Base-by-base conservation (phyloP, 2,888 invertebrate genomes). In the Molorchus minor region DNA sequence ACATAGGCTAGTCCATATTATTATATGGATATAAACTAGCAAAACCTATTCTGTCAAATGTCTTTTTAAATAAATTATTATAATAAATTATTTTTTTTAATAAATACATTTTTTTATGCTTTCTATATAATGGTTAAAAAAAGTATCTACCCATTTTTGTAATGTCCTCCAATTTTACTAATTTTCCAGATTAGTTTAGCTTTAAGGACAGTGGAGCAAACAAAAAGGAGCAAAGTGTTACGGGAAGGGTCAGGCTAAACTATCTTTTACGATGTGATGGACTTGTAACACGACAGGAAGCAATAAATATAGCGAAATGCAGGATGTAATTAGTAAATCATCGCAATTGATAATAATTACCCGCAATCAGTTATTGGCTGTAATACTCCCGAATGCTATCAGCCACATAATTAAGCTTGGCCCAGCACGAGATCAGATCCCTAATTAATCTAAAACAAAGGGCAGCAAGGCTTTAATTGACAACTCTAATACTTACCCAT, bases 401-500 rank as follows among this genome's bases (percentile, higher is more conserved):
- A 38, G 49, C 38, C 25, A n/a, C 49, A 38, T 38, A 38, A 49
- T 49, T 49, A 38, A 49, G 16, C 45, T 1, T 3, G 45, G 30
- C 45, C 45, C 17, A 16, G 33, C 25, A 33, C n/a, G n/a, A n/a
- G n/a, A n/a, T n/a, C n/a, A n/a, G n/a, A n/a, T n/a, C 20, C 20
- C 20, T 40, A 40, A 40, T 40, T 40, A 40, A 20, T 19, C 19
- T 25, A 8, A 25, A 25, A n/a, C n/a, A n/a, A n/a, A n/a, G n/a
- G n/a, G n/a, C n/a, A n/a, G n/a, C n/a, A n/a, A n/a, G n/a, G n/a
- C n/a, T n/a, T n/a, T n/a, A n/a, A n/a, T n/a, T n/a, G n/a, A n/a
- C n/a, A n/a, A n/a, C n/a, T n/a, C n/a, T n/a, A n/a, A 36, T 64
- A 81, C 88, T 88, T 82, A 92, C 92, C 90, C 90, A 83, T 92